Base-by-base conservation (phyloP, 2,113 vertebrate genomes). In the Phaethornis superciliosus region DNA sequence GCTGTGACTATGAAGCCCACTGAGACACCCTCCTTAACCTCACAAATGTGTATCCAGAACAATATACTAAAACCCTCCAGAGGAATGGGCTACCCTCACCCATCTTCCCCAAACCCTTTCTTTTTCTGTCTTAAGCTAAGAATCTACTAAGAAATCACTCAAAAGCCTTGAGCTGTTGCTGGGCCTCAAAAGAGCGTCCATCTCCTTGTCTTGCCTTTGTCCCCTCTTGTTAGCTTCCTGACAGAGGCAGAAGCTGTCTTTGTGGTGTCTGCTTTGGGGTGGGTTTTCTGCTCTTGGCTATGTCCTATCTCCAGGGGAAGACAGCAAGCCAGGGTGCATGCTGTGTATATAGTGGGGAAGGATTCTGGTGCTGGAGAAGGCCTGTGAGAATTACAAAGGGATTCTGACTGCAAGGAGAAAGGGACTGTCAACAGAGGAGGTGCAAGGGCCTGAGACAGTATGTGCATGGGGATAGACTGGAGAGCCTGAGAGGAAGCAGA, bases 31-130 rank as follows among this genome's bases (percentile, higher is more conserved):
- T 51, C 59, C 35, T 76, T 35, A 77, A 15, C 18, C 23, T 37
- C 49, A 33, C 7, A 1, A 80, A 76, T 1, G 8, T 8, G 68
- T 1, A 15, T 35, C 24, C 42, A 62, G 14, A 1, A 4, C 37
- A 77, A 92, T 69, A 92, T 69, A 35, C 42, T 47, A 24, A 55
- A 0, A 0, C 19, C 4, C 3, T 52, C 12, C 1, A 0, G 28
- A 90, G 37, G 12, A 67, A 49, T 3, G 7, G 22, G 42, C 32
- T 64, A 30, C 60, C 27, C 3, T 2, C 24, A 52, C 1, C 22
- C 47, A 65, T 7, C 13, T 37, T 35, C 23, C 23, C 27, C 30
- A 85, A 83, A 55, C 10, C 16, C 30, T 86, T 70, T 44, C 20
- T 80, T 37, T 49, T 42, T 55, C 62, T 84, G 10, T 49, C 30